Conservation (phyloP, 2,113 vertebrate genomes). For the Cranoglanis bouderius region DNA sequence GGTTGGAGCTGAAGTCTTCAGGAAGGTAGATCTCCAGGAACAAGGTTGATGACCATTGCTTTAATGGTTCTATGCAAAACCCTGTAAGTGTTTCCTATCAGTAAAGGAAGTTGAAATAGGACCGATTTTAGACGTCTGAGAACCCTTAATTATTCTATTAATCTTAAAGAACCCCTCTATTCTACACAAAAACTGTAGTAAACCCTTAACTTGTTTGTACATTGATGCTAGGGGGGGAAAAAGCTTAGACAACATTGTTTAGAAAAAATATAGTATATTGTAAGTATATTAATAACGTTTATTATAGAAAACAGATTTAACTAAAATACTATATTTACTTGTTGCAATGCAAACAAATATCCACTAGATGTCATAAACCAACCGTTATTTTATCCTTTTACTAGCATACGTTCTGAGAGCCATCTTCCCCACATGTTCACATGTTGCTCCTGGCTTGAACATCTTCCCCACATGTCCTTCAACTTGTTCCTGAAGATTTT, state of each 20-base stretch:
- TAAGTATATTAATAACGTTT: not conserved
- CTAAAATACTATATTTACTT: not conserved
- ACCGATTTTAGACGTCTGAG: not conserved
- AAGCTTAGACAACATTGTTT: not conserved
- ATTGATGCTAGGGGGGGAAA: not conserved
- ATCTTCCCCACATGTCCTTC: too few relatives aligned
- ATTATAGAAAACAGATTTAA: not conserved
- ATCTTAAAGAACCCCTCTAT: not conserved
- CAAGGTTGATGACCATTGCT: too few relatives aligned
- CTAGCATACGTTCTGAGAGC: not conserved
- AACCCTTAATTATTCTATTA: not conserved
- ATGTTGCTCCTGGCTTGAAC: not conserved
- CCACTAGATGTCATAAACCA: constrained; percentile 15
- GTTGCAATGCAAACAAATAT: not conserved
- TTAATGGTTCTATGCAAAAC: not conserved
- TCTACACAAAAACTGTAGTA: not conserved
- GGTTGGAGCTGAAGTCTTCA: too few relatives aligned
- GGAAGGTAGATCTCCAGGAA: too few relatives aligned
- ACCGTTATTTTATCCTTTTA: not conserved
- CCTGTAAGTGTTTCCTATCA: not conserved
- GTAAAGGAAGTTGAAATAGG: not conserved
- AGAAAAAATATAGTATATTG: not conserved
- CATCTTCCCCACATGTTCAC: not conserved
- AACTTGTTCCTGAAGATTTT: too few relatives aligned
- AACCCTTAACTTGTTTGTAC: not conserved